Evolutionary conservation across 2,113 vertebrate species (phyloP), one percentile per base, ranked within the genome.

Genomic region (Blennius ocellaris): DNA sequence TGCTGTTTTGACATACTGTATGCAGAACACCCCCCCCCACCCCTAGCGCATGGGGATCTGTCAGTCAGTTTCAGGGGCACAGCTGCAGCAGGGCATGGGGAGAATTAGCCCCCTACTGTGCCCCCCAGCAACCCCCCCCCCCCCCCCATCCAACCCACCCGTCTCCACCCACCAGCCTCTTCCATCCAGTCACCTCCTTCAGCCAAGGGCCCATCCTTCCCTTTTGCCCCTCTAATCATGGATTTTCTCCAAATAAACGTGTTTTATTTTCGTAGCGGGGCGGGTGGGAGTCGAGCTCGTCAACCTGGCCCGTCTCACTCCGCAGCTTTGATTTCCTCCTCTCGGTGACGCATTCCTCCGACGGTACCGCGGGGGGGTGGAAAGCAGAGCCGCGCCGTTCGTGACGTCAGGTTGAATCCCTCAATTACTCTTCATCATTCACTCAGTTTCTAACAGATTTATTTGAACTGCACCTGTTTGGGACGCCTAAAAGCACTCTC

Each of bases 61-160:
- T 97, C 96, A 97, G 93, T 97, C 96, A 97, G 90, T 80, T 89
- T 92, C 82, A 88, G 93, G 96, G 96, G 93, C 97, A 96, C 96
- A 98, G 96, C 96, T 97, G 96, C 94, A 95, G 93, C 92, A 90
- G 93, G 75, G 93, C 94, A 96, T 94, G 96, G 95, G 94, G 94
- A 95, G 96, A 95, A 97, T 97, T 98, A 97, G 93, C 95, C 96
- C 94, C 97, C 96, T 85, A 94, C 95, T 96, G 96, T 93, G 96
- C 93, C 94, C 21, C 21, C 21, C 21, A 30, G 21, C 21, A 30
- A 30, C 21, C 93, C 89, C 94, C 93, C 93, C 94, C 92, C 91
- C 93, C 94, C 87, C 94, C 93, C 92, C 94, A 92, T 92, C 93
- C 93, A 92, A 91, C 92, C 93, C 93, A 92, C 94, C 94, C 94